Evolutionary conservation across 2,113 vertebrate species (phyloP).

Genomic region (Brachyistius frenatus): DNA sequence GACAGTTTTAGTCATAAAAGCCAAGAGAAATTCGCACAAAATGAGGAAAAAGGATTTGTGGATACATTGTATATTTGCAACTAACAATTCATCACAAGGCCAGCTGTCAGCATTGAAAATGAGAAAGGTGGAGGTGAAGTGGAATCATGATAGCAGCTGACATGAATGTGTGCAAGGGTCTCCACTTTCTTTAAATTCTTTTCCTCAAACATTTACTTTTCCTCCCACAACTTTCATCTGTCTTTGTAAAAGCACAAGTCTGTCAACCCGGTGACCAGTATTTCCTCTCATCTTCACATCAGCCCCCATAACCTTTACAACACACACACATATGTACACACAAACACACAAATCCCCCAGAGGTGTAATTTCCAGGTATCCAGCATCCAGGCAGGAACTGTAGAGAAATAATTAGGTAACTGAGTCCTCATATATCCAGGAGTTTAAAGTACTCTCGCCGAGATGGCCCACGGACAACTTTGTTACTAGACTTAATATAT

Average conservation of each 20-base stretch:
- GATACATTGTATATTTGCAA: slow-evolving; percentile 22
- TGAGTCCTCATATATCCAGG: slow-evolving; percentile 36
- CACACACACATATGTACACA: slow-evolving; percentile 13
- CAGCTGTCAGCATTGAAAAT: slow-evolving; percentile 17
- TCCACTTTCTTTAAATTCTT: slow-evolving; percentile 5
- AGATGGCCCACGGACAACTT: slow-evolving; percentile 27
- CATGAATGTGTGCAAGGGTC: neutral
- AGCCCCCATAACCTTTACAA: slow-evolving; percentile 14
- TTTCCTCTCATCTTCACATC: slow-evolving; percentile 29
- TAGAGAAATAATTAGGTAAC: slow-evolving; percentile 55
- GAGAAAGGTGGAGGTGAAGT: slow-evolving; percentile 10
- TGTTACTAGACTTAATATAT: slow-evolving; percentile 14
- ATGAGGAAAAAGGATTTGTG: slow-evolving; percentile 16
- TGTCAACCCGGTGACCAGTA: slow-evolving; percentile 4
- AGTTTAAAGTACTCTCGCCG: slow-evolving; percentile 42
- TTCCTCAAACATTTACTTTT: slow-evolving; percentile 6
- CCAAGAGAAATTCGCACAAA: slow-evolving; percentile 26
- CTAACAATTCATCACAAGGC: slow-evolving; percentile 19
- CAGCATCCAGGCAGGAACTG: slow-evolving; percentile 21
- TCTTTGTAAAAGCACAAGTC: slow-evolving; percentile 14
- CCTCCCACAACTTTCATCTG: slow-evolving; percentile 7
- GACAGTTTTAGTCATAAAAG: slow-evolving; percentile 55
- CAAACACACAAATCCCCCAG: neutral
- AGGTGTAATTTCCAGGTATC: slow-evolving; percentile 53
- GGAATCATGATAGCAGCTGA: slow-evolving; percentile 9